Evolutionary conservation across 2,797 vertebrate genomes (phyloP), one percentile per base, ranked within the genome.

Genomic region (Tamandua tetradactyla): DNA sequence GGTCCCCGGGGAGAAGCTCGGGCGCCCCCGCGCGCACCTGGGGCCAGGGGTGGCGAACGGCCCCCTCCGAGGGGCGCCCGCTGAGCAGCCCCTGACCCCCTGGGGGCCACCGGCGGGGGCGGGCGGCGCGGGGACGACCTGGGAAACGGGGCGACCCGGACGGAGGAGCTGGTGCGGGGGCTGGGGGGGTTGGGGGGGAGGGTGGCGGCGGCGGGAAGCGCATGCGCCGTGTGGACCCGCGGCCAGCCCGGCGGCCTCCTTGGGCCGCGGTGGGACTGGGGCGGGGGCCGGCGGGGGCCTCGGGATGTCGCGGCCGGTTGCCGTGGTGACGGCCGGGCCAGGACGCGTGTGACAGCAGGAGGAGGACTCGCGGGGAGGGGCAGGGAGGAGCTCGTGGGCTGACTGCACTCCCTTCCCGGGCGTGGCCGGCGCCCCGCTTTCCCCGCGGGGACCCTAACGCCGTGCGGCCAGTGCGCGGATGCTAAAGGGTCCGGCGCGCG

Each of bases 131-230:
- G 40, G 18, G 3, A 7, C 42, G 7, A 14, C 42, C 37, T 3
- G 2, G 1, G 37, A 35, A 55, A 69, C 2, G 3, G 4, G 13
- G 12, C 30, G n/a, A n/a, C n/a, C n/a, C n/a, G n/a, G n/a, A n/a
- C n/a, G n/a, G n/a, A n/a, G n/a, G n/a, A n/a, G n/a, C n/a, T n/a
- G n/a, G n/a, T 0, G 5, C 7, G 0, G 7, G 40, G 55, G 2
- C 1, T 0, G 30, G 22, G 61, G 25, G 8, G 61, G 22, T 15
- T 7, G 18, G 40, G 2, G 2, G 64, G 8, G 4, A 11, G 2
- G 11, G 42, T 14, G 5, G n/a, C 9, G 0, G 3, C 3, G 4
- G 35, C 4, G 7, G 13, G 17, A 35, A 18, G 40, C 20, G 8
- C 87, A 30, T 10, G 87, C 7, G 22, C 52, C 4, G 2, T 37